Evolutionary conservation across 2,888 invertebrate genomes (phyloP), one percentile per base, ranked within the genome.

Genomic region (Lepidochrysops patricia): DNA sequence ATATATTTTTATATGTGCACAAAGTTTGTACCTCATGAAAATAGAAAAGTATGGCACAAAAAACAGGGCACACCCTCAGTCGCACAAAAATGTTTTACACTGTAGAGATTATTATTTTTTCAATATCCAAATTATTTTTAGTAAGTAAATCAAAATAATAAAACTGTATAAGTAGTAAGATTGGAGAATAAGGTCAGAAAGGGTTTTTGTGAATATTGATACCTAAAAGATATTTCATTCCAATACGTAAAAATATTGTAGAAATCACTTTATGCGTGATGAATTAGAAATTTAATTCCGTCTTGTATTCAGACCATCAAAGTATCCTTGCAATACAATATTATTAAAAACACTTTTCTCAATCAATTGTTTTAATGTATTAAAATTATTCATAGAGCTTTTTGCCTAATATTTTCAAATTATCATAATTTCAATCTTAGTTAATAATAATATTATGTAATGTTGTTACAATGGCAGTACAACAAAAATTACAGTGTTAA

Each of bases 101-200:
- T 19, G 4, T 43, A 19, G 19, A 43, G 43, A 19, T 43, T 43
- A 23, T 19, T 43, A 19, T 19, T 43, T 43, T 43, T 19, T 7
- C 43, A 43, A 43, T 50, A 50, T n/a, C 26, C 50, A 50, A 26
- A 26, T 50, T 26, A 50, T 50, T 43, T 43, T 43, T 23, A 7
- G n/a, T n/a, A n/a, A n/a, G n/a, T n/a, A n/a, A n/a, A n/a, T n/a
- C n/a, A n/a, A n/a, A 43, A 19, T 23, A 43, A 19, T 23, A 43
- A 19, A 37, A 7, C 15, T 15, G 4, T 37, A 15, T 19, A 19
- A 9, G n/a, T 9, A 35, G 13, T 35, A 35, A 35, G 35, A 13
- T 9, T 43, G 23, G 9, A 43, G 1, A 23, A 2, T 43, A 19
- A 15, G 4, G 43, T 43, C 19, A 15, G 19, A 43, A 43, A 43